phyloP scores from a whole-genome alignment of 2,113 vertebrate genomes.

The Microtus montanus region DNA sequence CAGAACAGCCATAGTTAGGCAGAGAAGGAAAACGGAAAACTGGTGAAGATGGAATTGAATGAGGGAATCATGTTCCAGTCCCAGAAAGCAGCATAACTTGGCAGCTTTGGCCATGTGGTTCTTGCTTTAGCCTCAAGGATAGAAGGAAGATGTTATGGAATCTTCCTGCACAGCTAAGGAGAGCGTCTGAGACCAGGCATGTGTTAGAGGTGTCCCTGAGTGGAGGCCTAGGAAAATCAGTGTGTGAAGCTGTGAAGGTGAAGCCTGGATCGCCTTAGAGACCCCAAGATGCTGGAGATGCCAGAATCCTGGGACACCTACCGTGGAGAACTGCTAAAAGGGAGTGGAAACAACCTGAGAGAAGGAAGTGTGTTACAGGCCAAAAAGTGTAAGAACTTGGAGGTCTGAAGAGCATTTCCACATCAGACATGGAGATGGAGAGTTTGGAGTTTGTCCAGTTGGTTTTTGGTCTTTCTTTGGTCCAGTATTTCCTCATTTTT shows the following conservation, averaged over 20 bases:
- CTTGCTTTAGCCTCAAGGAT: background rate
- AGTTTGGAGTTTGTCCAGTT: background rate
- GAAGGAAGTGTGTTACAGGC: background rate
- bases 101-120: background rate
- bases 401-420: background rate
- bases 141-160: background rate
- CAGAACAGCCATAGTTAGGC: too few relatives aligned
- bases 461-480: background rate
- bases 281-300: background rate
- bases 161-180: background rate
- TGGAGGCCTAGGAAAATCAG: background rate
- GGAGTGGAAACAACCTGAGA: background rate
- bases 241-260: background rate
- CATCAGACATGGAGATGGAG: background rate
- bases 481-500: background rate
- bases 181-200: background rate
- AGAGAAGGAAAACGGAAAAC: too few relatives aligned
- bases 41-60: too few relatives aligned
- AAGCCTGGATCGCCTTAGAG: background rate
- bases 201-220: background rate
- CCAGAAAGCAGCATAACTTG: background rate
- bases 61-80: too few relatives aligned
- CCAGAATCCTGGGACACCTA: background rate
- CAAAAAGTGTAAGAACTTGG: background rate
- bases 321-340: background rate